A percentile compares a stretch with the other conserved stretches of the same genome.
Conservation (phyloP, 2,797 vertebrate genomes). For the Phalloptychus januarius region DNA sequence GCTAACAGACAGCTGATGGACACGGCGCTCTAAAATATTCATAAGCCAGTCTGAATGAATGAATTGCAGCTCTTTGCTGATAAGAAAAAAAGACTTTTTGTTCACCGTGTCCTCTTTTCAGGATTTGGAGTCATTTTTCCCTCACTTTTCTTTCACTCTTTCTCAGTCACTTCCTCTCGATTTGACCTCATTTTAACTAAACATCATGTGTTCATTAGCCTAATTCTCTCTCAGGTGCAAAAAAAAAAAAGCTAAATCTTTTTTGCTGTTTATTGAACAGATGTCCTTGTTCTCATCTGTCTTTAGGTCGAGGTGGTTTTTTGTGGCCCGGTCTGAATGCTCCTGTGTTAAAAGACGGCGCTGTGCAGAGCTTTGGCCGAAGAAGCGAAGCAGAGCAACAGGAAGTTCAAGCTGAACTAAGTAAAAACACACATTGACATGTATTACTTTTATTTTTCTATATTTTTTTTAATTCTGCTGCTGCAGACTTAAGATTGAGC, state of each 20-base stretch:
- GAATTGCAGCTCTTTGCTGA: slow-evolving; percentile 8
- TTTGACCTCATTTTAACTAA: neutral
- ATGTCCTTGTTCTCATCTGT: neutral
- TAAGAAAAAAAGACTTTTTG: slow-evolving; percentile 1
- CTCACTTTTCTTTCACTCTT: slow-evolving; percentile 13
- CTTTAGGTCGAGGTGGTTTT: slow-evolving; percentile 86
- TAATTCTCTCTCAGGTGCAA: neutral
- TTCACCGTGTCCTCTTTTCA: neutral
- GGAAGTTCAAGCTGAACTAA: slow-evolving; percentile 77
- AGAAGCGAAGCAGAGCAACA: slow-evolving; percentile 82
- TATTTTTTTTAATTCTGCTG: neutral
- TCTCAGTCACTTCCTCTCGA: neutral
- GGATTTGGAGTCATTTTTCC: neutral
- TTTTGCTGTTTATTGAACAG: neutral
- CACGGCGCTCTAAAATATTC: slow-evolving; percentile 25
- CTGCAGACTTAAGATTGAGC: neutral
- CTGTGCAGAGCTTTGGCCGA: slow-evolving; percentile 72
- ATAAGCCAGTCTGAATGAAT: slow-evolving; percentile 28
- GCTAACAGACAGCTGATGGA: slow-evolving; percentile 23
- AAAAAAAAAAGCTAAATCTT: neutral
- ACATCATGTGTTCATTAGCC: neutral
- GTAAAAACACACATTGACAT: slow-evolving; percentile 36
- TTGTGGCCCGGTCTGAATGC: slow-evolving; percentile 94
- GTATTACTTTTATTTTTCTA: too few relatives aligned
- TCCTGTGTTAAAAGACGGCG: slow-evolving; percentile 80